phyloP scores from a whole-genome alignment of 2,797 vertebrate species.

The Spea hammondii region DNA sequence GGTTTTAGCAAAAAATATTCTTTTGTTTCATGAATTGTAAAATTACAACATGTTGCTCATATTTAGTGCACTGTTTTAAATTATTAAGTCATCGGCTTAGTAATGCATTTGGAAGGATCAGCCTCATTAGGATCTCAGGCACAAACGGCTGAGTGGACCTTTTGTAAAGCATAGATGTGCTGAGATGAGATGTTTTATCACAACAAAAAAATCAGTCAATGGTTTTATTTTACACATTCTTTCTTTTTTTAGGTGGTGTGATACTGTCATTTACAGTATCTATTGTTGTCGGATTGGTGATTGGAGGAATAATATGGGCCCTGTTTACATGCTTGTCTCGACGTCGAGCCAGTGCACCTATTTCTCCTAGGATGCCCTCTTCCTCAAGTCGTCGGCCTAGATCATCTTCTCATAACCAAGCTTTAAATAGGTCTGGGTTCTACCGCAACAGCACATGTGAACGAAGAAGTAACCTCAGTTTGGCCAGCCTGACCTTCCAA shows the following conservation, averaged over 20 bases:
- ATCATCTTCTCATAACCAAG: slow-evolving; percentile 59
- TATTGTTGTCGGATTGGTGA: slow-evolving; percentile 82
- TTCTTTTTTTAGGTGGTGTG: slow-evolving; percentile 73
- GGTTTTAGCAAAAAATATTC: too few relatives aligned
- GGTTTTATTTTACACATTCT: slow-evolving; percentile 43
- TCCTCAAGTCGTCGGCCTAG: slow-evolving; percentile 66
- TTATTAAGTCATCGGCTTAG: too few relatives aligned
- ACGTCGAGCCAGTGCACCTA: slow-evolving; percentile 84
- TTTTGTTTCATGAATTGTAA: too few relatives aligned
- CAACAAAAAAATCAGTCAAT: too few relatives aligned
- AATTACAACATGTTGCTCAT: too few relatives aligned
- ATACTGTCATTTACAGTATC: slow-evolving; percentile 91
- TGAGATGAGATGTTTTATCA: too few relatives aligned
- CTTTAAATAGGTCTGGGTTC: slow-evolving; percentile 77
- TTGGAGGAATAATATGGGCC: slow-evolving; percentile 84
- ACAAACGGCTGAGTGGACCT: too few relatives aligned
- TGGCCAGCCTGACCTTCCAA: slow-evolving; percentile 89
- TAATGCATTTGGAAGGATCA: too few relatives aligned
- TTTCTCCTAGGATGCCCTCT: slow-evolving; percentile 78
- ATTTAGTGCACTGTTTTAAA: too few relatives aligned
- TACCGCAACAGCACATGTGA: slow-evolving; percentile 88
- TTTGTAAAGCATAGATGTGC: too few relatives aligned
- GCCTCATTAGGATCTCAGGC: too few relatives aligned
- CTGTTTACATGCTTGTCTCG: slow-evolving; percentile 83
- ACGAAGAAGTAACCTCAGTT: slow-evolving; percentile 85